These are phyloP conservation scores for Nanorana parkeri DNA, from an alignment of 2,113 vertebrate species.

Conservation along the genomic window DNA sequence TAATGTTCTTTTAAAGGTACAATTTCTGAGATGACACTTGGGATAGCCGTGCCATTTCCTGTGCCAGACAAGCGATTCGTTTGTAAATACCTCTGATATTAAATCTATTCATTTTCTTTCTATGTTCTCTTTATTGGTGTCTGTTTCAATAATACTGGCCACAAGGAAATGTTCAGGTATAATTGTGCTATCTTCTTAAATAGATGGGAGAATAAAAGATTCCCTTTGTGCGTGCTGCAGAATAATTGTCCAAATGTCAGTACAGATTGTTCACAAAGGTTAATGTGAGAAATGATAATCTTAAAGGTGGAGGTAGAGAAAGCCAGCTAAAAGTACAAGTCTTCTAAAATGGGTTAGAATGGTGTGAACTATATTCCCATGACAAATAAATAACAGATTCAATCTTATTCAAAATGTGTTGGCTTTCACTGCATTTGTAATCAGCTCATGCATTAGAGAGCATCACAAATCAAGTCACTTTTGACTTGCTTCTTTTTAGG, in stretches of 20 bases:
- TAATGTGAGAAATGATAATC: constrained; percentile 52
- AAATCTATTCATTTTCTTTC: constrained; percentile 37
- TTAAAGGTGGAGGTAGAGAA: constrained; percentile 25
- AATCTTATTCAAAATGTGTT: too few species aligned
- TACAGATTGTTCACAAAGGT: constrained; percentile 43
- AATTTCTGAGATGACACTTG: neutral
- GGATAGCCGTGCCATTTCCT: neutral
- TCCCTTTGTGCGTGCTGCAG: constrained; percentile 51
- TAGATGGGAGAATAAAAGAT: constrained; percentile 47
- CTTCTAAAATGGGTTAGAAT: neutral
- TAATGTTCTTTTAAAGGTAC: neutral
- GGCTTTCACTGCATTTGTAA: too few species aligned
- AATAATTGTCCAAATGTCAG: constrained; percentile 54
- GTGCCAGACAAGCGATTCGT: neutral
- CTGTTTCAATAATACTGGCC: constrained; percentile 41
- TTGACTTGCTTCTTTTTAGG: too few species aligned
- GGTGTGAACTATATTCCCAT: neutral
- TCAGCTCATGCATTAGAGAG: too few species aligned
- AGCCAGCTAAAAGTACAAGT: constrained; percentile 3
- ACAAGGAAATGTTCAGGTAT: constrained; percentile 34
- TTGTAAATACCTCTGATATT: constrained; percentile 20
- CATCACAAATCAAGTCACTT: too few species aligned
- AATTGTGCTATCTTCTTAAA: constrained; percentile 36
- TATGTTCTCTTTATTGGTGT: neutral
- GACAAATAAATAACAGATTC: neutral